Base-by-base conservation (phyloP, 2,888 invertebrate species). In the Ariolimax columbianus region DNA sequence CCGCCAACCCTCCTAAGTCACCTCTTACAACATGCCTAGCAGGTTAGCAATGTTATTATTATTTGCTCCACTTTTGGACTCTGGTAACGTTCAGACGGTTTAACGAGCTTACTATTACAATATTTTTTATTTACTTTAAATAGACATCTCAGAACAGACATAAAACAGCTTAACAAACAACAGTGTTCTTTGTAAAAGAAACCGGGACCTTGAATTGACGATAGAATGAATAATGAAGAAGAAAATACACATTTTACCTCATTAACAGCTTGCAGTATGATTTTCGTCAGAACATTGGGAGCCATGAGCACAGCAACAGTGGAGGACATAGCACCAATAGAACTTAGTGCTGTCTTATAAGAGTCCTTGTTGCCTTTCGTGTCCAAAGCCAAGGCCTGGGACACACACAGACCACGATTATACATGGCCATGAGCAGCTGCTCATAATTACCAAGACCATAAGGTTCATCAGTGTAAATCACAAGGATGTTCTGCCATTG, bases 401-500 rank as follows among this genome's bases (percentile, higher is more conserved):
- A 87, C 38, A 93, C 87, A 82, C 93, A 93, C 6, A 91, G 87
- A 19, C 89, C 89, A 1, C 81, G 83, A 7, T 79, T 82, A 17
- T 87, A 81, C 0, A 91, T 89, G 26, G 88, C 88, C 26, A 87
- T 86, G 26, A 90, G 77, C n/a, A 93, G 87, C 43, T 90, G 89
- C 1, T 88, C 68, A 75, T 86, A 88, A 19, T 88, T 88, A 55
- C 87, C 89, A 3, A 23, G 51, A 0, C 92, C 92, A 82, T 90
- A 91, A 0, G 68, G 89, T 36, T 91, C 91, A 36, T 91, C 90
- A 0, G 93, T 90, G 85, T 93, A 93, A 7, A 94, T 90, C 4
- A 93, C 87, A 7, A 93, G 90, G 14, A 94, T 90, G 84, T 93
- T 93, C 80, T 92, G 91, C 95, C 95, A 94, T 26, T 92, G 90